A percentile compares a stretch with the other conserved stretches of the same genome.
Evolutionary conservation across 2,113 vertebrate genomes (phyloP).

Genomic region (Melozone crissalis): DNA sequence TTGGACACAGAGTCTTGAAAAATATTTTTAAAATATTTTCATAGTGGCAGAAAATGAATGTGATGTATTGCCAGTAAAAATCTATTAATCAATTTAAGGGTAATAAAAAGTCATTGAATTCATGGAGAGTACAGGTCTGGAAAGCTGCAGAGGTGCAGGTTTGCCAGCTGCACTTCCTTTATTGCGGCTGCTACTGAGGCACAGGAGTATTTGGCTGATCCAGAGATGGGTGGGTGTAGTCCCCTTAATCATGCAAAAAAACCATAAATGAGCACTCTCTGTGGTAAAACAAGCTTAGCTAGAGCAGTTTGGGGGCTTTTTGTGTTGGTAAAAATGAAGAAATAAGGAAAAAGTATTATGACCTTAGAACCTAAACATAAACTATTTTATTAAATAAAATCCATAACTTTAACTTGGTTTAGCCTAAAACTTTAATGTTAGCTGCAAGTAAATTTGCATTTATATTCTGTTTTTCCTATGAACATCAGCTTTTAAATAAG

Average conservation of each 20-base stretch:
- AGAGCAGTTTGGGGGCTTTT: neutral
- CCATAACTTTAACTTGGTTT: neutral
- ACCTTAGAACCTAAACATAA: neutral
- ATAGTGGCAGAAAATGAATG: neutral
- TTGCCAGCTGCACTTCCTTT: neutral
- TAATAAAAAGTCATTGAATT: neutral
- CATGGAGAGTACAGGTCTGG: neutral
- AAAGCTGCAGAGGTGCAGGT: neutral
- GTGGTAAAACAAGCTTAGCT: neutral
- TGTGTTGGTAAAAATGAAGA: neutral
- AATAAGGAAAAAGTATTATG: neutral
- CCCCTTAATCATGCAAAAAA: neutral
- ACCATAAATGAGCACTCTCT: fast-evolving
- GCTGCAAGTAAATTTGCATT: neutral
- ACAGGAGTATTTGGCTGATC: neutral
- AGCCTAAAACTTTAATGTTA: neutral
- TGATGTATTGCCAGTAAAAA: neutral
- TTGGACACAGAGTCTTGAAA: neutral
- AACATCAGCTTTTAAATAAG: neutral
- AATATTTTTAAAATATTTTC: neutral
- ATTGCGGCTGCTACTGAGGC: neutral
- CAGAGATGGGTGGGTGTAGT: neutral
- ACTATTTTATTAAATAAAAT: neutral
- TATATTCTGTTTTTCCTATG: neutral
- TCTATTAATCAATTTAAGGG: neutral